Conservation (phyloP, 2,888 invertebrate species). For the Patella ulyssiponensis region DNA sequence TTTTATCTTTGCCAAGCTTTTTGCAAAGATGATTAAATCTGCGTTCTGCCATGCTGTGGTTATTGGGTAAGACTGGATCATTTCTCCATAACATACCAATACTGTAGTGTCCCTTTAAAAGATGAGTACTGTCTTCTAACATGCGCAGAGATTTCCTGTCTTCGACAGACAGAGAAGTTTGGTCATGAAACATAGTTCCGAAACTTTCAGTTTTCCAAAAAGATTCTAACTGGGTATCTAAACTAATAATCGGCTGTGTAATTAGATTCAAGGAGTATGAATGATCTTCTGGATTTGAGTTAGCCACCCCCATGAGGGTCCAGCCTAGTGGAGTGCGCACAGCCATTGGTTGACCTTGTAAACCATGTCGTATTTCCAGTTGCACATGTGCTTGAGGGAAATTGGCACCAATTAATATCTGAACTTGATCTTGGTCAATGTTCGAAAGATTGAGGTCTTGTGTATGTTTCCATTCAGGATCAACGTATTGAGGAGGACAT, state of each 20-base stretch:
- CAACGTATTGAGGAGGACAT: background rate
- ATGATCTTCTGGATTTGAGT: background rate
- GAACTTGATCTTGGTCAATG: background rate
- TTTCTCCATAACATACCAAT: conserved; percentile 3
- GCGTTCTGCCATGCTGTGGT: background rate
- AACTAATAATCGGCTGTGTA: background rate
- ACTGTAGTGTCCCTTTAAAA: background rate
- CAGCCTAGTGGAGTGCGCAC: background rate
- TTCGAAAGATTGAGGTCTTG: background rate
- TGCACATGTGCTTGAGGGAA: background rate
- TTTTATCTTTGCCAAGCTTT: background rate
- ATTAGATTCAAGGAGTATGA: background rate
- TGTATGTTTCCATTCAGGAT: background rate
- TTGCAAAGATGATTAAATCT: conserved; percentile 1
- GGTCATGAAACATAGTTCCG: background rate
- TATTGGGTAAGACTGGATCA: background rate
- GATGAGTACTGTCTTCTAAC: background rate
- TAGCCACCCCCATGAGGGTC: conserved; percentile 3
- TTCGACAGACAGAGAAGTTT: background rate
- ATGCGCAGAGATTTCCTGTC: background rate
- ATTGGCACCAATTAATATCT: background rate
- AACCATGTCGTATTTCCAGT: background rate
- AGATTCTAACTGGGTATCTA: background rate
- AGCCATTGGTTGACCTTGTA: background rate
- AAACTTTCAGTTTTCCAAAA: conserved; percentile 1